These are phyloP conservation scores for Chelidonichthys spinosus DNA, from an alignment of 2,797 vertebrate species.

Conservation along the genomic window DNA sequence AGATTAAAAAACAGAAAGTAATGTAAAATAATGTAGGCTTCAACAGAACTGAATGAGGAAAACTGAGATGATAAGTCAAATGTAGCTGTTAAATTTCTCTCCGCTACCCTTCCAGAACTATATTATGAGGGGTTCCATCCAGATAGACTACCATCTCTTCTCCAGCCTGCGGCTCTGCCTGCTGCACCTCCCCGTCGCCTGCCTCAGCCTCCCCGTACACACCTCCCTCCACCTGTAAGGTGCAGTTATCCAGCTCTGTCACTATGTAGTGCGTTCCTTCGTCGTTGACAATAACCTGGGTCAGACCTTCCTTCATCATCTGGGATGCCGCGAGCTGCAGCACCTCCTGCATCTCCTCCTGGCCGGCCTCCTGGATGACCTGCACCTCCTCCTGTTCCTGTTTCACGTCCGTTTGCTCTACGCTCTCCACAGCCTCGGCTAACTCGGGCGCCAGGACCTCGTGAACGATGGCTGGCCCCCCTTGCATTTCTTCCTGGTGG, in stretches of 20 bases:
- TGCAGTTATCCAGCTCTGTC: slow-evolving; percentile 90
- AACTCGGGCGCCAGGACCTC: slow-evolving; percentile 63
- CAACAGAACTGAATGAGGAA: slow-evolving; percentile 1
- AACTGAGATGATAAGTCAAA: slow-evolving; percentile 11
- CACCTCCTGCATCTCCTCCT: slow-evolving; percentile 90
- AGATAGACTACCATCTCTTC: slow-evolving; percentile 91
- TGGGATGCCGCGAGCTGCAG: slow-evolving; percentile 93
- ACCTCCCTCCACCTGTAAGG: slow-evolving; percentile 83
- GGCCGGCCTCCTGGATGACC: slow-evolving; percentile 82
- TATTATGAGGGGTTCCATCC: slow-evolving; percentile 81
- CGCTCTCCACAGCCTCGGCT: slow-evolving; percentile 59
- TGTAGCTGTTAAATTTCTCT: background rate
- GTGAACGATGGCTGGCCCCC: slow-evolving; percentile 51
- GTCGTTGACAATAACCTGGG: slow-evolving; percentile 94
- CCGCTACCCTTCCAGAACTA: slow-evolving; percentile 79
- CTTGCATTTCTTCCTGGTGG: slow-evolving; percentile 78
- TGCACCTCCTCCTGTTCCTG: slow-evolving; percentile 76
- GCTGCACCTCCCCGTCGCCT: slow-evolving; percentile 48
- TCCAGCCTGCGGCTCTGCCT: slow-evolving; percentile 74
- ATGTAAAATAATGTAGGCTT: background rate
- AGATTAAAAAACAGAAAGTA: background rate
- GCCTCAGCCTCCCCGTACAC: slow-evolving; percentile 78
- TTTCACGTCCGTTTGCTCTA: slow-evolving; percentile 81
- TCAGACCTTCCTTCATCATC: slow-evolving; percentile 93
- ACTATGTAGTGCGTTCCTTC: slow-evolving; percentile 97